Evolutionary conservation across 2,113 vertebrate genomes (phyloP).

Genomic region (Okapia johnstoni): DNA sequence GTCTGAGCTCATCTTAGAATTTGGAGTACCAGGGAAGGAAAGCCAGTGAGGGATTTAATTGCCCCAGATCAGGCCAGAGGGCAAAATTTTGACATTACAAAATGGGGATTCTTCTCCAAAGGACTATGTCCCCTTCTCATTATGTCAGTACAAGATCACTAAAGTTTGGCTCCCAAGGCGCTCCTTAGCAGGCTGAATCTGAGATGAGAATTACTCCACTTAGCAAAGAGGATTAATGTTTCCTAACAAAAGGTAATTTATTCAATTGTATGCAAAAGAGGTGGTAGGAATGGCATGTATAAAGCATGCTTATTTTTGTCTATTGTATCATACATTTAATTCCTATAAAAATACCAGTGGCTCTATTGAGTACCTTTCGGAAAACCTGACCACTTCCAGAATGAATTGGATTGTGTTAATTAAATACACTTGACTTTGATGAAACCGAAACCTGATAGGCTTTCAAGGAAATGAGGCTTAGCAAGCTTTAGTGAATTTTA

Average conservation of each 20-base stretch:
- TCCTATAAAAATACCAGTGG: constrained; percentile 74
- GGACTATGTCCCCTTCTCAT: not conserved
- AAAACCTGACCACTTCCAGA: constrained; percentile 77
- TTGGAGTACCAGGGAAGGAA: not conserved
- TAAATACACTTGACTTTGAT: constrained; percentile 76
- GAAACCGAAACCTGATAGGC: constrained; percentile 65
- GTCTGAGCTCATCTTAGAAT: not conserved
- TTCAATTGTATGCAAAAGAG: constrained; percentile 82
- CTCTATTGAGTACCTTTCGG: constrained; percentile 60
- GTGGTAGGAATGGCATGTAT: constrained; percentile 38
- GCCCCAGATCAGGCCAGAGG: not conserved
- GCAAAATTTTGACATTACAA: not conserved
- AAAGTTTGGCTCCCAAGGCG: constrained; percentile 47
- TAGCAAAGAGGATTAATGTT: constrained; percentile 84
- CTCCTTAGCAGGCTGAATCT: constrained; percentile 60
- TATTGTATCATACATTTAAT: constrained; percentile 75
- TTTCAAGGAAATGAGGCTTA: constrained; percentile 73
- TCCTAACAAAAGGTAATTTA: constrained; percentile 84
- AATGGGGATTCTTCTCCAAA: not conserved
- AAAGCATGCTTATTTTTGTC: constrained; percentile 69
- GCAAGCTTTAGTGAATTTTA: constrained; percentile 72
- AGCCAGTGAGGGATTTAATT: not conserved
- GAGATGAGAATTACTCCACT: constrained; percentile 79
- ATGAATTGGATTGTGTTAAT: constrained; percentile 73
- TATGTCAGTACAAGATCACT: not conserved